A percentile compares a stretch with the other conserved stretches of the same genome.
phyloP scores from a whole-genome alignment of 1,140 invertebrate species.

The Platyura marginata region DNA sequence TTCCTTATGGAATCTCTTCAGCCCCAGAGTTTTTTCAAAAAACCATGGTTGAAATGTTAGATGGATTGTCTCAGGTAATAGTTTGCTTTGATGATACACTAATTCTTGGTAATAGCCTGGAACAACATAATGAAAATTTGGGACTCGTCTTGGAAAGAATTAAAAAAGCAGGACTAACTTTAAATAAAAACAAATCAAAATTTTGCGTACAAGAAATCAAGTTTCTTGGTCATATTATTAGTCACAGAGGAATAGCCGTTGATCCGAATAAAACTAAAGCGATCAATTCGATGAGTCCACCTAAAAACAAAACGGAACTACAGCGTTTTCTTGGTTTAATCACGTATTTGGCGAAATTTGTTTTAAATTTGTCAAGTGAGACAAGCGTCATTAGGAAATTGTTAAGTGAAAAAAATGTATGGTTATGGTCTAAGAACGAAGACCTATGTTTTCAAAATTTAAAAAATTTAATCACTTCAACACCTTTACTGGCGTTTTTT shows the following conservation, averaged over 20 bases:
- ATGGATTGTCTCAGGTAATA: conserved; percentile 14
- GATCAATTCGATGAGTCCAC: conserved; percentile 15
- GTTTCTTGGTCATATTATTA: conserved; percentile 19
- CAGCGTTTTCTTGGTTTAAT: conserved; percentile 18
- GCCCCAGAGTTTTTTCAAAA: conserved; percentile 19
- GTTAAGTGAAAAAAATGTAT: conserved; percentile 8
- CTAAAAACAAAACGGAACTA: conserved; percentile 15
- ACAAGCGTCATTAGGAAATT: conserved; percentile 6
- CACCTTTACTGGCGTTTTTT: conserved; percentile 11
- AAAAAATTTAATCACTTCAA: conserved; percentile 8
- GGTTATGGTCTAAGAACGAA: conserved; percentile 4
- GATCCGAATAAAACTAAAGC: conserved; percentile 21
- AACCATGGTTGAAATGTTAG: conserved; percentile 11
- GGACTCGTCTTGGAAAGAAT: conserved; percentile 11
- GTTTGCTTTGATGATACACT: conserved; percentile 22
- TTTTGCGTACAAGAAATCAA: conserved; percentile 9
- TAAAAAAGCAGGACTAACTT: conserved; percentile 11
- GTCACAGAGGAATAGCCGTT: conserved; percentile 11
- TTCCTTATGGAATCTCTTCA: conserved; percentile 25
- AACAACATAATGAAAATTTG: conserved; percentile 13
- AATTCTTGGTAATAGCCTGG: conserved; percentile 8
- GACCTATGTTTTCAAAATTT: conserved; percentile 7
- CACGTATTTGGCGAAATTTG: conserved; percentile 14
- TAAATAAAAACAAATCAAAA: conserved; percentile 17
- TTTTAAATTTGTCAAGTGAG: conserved; percentile 8